phyloP scores from a whole-genome alignment of 2,888 invertebrate genomes.

The Ethmia dodecea region DNA sequence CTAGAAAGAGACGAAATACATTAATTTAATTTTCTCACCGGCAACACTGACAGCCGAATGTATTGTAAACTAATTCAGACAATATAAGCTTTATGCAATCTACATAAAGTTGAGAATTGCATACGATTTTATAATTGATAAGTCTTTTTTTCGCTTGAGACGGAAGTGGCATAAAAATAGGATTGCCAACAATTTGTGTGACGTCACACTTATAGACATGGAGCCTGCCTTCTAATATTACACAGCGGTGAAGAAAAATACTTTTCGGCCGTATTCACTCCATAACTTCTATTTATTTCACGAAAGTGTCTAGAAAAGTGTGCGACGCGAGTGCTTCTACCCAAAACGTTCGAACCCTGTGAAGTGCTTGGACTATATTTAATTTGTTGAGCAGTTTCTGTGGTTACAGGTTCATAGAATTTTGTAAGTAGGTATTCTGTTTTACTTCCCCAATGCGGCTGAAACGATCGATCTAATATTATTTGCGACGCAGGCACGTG shows the following conservation, averaged over 20 bases:
- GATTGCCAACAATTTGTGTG: conserved; percentile 74
- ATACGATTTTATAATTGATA: conserved; percentile 32
- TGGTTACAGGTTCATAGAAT: conserved; percentile 47
- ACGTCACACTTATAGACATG: conserved; percentile 69
- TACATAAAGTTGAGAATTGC: conserved; percentile 40
- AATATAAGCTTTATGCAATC: conserved; percentile 42
- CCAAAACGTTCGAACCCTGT: conserved; percentile 21
- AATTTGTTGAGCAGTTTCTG: conserved; percentile 40
- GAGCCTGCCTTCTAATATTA: conserved; percentile 74
- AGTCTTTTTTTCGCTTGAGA: conserved; percentile 52
- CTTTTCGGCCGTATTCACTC: conserved; percentile 51
- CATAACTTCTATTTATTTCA: conserved; percentile 40
- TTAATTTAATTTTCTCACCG: conserved; percentile 26
- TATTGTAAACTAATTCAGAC: conserved; percentile 27
- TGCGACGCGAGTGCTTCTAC: conserved; percentile 44
- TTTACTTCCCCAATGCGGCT: conserved; percentile 39
- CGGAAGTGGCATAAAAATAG: conserved; percentile 73
- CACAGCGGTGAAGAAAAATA: conserved; percentile 57
- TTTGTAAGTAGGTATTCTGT: conserved; percentile 61
- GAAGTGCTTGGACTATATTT: conserved; percentile 9
- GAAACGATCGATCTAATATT: conserved; percentile 45
- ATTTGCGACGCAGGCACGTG: conserved; percentile 28
- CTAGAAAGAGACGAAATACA: conserved; percentile 10
- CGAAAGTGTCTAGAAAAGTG: conserved; percentile 49
- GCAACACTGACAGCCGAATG: conserved; percentile 37